Percentiles rank a stretch among this genome's conserved stretches.
Evolutionary conservation across 1,140 invertebrate species (phyloP).

Genomic region (Polyergus mexicanus): DNA sequence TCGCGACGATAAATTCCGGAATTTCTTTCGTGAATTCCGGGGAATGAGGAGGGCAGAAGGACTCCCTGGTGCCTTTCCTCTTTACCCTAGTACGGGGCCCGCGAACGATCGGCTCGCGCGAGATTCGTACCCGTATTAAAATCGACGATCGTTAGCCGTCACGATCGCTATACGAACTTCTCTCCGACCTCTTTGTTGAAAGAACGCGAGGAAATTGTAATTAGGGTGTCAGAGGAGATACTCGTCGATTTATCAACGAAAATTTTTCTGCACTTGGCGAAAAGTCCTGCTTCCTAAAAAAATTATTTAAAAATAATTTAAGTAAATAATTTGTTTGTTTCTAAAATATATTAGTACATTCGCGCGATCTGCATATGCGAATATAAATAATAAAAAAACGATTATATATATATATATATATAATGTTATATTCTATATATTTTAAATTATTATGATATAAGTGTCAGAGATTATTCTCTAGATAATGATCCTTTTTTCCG

Average conservation of each 20-base stretch:
- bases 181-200: conserved; percentile 14
- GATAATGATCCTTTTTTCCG: conserved; percentile 47
- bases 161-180: conserved; percentile 37
- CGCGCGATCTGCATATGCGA: background rate
- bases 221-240: background rate
- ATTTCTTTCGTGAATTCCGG: conserved; percentile 64
- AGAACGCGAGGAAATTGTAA: background rate
- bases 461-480: conserved; percentile 4
- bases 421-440: conserved; percentile 8
- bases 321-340: background rate
- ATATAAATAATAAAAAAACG: background rate
- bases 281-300: background rate
- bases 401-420: background rate
- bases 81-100: background rate
- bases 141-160: conserved; percentile 70
- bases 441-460: conserved; percentile 28
- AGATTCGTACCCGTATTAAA: conserved; percentile 56
- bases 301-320: conserved; percentile 27
- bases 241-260: background rate
- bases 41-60: background rate
- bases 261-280: background rate
- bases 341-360: background rate
- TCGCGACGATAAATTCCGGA: conserved; percentile 76
- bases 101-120: background rate
- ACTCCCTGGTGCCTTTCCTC: background rate